phyloP scores from a whole-genome alignment of 2,113 vertebrate species.

The Cervus canadensis region DNA sequence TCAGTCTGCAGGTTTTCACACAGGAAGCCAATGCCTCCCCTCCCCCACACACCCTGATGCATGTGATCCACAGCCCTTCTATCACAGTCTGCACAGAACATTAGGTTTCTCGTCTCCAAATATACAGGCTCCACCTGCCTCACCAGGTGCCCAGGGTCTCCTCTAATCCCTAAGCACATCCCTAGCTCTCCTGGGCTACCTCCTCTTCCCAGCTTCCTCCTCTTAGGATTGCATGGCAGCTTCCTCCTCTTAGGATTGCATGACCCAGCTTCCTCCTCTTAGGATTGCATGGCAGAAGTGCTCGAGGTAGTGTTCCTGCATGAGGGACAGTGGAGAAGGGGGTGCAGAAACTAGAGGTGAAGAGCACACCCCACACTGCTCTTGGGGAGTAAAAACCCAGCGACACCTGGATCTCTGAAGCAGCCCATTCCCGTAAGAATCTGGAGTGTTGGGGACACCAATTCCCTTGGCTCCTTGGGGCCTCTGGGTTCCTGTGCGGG shows the following conservation, averaged over 20 bases:
- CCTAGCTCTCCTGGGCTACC: not conserved
- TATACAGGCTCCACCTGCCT: not conserved
- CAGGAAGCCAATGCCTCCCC: not conserved
- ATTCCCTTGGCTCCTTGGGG: not conserved
- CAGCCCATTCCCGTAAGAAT: not conserved
- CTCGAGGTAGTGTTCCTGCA: not conserved
- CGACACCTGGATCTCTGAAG: not conserved
- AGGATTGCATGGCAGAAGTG: not conserved
- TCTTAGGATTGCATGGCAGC: not conserved
- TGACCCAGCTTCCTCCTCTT: not conserved
- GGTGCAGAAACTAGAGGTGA: not conserved
- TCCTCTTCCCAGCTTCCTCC: not conserved
- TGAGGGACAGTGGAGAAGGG: not conserved
- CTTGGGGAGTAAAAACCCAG: not conserved
- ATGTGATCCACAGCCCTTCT: not conserved
- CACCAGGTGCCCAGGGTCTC: not conserved
- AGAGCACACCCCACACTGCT: not conserved
- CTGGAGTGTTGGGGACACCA: not conserved
- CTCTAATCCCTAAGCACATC: not conserved
- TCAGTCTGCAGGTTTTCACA: not conserved
- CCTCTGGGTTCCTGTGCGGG: not conserved
- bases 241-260: not conserved
- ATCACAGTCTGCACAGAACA: not conserved
- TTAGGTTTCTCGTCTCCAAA: not conserved
- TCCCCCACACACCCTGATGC: no score